Conservation (phyloP, 2,113 vertebrate genomes). For the Bombycilla garrulus region DNA sequence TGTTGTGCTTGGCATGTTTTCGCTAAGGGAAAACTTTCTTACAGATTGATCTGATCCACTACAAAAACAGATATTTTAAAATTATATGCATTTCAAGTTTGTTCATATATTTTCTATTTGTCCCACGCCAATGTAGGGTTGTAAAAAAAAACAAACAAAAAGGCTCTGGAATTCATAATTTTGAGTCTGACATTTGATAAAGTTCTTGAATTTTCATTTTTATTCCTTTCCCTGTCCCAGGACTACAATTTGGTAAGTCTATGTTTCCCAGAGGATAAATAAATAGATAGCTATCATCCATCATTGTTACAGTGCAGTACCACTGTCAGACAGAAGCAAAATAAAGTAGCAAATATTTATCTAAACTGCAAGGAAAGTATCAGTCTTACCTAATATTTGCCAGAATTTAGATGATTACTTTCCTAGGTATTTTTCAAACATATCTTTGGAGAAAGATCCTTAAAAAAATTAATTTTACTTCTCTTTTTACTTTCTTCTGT, state of each 20-base stretch:
- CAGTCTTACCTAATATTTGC: not conserved
- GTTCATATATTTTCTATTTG: not conserved
- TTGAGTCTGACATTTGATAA: not conserved
- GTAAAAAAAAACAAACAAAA: not conserved
- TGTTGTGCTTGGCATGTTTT: not conserved
- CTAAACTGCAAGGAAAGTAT: not conserved
- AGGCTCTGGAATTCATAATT: not conserved
- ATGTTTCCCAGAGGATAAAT: constrained; percentile 9
- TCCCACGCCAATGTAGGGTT: not conserved
- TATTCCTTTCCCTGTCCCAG: not conserved
- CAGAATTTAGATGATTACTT: not conserved
- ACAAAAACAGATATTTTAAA: not conserved
- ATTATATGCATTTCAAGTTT: not conserved
- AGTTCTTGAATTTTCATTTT: constrained; percentile 9
- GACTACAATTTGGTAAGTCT: not conserved
- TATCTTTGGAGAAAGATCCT: not conserved
- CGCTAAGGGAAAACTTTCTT: not conserved
- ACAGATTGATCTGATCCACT: not conserved
- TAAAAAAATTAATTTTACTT: not conserved
- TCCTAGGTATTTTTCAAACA: not conserved
- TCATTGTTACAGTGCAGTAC: not conserved
- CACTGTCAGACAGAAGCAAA: not conserved
- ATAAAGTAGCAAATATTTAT: constrained; percentile 34
- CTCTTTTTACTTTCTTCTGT: not conserved
- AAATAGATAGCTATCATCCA: not conserved